Base-by-base conservation (phyloP, 2,888 invertebrate species). In the Diploptera punctata region DNA sequence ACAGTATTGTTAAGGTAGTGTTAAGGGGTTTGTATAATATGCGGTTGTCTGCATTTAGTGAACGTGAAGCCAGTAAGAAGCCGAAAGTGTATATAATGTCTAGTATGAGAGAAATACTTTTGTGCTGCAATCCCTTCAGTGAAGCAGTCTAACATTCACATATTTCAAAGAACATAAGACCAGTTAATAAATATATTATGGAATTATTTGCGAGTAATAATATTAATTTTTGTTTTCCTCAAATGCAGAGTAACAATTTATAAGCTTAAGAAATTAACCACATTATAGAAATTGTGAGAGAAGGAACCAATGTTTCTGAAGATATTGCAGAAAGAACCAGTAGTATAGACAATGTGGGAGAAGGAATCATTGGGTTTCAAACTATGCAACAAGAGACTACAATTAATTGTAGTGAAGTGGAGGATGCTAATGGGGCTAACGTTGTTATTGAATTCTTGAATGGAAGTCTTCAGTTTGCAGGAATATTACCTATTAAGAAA, bases 391-490 rank as follows among this genome's bases (percentile, higher is more conserved):
- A 52, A 2, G 52, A 52, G 2, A 2, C n/a, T 52, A 2, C 3
- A 1, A 3, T 5, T 52, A 3, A 52, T 52, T 3, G 9, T 52
- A 52, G 52, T 52, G 52, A 52, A 52, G 5, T 52, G 3, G 52
- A 18, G 52, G 19, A 52, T 3, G 5, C 1, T 4, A 1, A 13
- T 38, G 52, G 9, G 1, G 52, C 2, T 1, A 52, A 52, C 3
- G 3, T 52, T 52, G 52, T 18, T 52, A 52, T 52, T 52, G 52
- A 52, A 52, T 52, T 52, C n/a, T 52, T 52, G 52, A 52, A 5
- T 3, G 18, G 3, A 16, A 4, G 52, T 4, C 18, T 52, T 52
- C 52, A 52, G 2, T 3, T 52, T 52, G 52, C 19, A 5, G 52
- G 52, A 52, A 18, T 3, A 52, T 52, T 18, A 52, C 52, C 52